Percentiles rank a stretch among this genome's conserved stretches.
Conservation (phyloP, 1,140 invertebrate genomes). For the Drosophila tani region DNA sequence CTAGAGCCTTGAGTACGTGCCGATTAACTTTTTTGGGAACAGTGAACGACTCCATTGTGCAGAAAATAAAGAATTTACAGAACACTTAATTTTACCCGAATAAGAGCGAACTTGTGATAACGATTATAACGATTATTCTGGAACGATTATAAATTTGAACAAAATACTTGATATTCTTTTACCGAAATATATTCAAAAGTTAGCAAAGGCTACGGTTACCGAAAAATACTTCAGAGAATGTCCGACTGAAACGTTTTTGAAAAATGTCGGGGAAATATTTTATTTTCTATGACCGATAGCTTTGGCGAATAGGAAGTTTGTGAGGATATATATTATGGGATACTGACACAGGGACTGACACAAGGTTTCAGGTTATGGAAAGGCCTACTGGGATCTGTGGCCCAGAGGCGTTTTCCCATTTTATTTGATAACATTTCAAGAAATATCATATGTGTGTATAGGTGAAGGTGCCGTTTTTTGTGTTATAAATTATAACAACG, state of each 20-base stretch:
- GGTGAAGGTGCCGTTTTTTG: slow-evolving; percentile 35
- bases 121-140: too few relatives aligned
- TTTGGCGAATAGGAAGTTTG: neutral
- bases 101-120: neutral
- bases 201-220: neutral
- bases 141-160: neutral
- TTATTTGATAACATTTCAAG: slow-evolving; percentile 47
- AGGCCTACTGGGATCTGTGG: slow-evolving; percentile 5
- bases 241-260: neutral
- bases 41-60: slow-evolving; percentile 36
- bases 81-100: too few relatives aligned
- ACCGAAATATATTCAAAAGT: neutral
- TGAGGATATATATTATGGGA: neutral
- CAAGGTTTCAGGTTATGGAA: slow-evolving; percentile 11
- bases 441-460: slow-evolving; percentile 47
- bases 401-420: slow-evolving; percentile 20
- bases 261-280: neutral
- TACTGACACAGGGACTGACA: neutral
- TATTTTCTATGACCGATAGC: neutral
- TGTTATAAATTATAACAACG: slow-evolving; percentile 58
- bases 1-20: slow-evolving; percentile 46
- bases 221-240: neutral
- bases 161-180: neutral
- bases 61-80: neutral
- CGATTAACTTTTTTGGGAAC: slow-evolving; percentile 42